Percentiles rank a stretch among this genome's conserved stretches.
Evolutionary conservation across 2,888 invertebrate genomes (phyloP).

Genomic region (Sylvicola cinctus): DNA sequence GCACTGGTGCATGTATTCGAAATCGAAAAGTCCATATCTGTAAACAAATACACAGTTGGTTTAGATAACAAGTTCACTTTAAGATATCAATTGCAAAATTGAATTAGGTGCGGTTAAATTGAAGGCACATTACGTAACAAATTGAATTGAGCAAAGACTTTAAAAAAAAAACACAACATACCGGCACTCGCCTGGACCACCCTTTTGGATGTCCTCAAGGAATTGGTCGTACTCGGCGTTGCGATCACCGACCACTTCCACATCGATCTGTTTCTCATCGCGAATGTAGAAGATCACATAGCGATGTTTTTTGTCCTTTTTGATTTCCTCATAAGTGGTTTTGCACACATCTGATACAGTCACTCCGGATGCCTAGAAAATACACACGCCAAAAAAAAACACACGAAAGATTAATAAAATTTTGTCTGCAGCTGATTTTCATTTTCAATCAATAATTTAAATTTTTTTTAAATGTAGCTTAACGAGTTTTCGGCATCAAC

Average conservation of each 20-base stretch:
- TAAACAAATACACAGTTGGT: conserved; percentile 11
- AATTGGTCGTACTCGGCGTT: conserved; percentile 88
- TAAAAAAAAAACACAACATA: conserved; percentile 12
- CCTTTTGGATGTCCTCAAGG: conserved; percentile 77
- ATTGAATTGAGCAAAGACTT: not conserved
- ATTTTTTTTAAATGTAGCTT: no score
- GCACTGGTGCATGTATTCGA: conserved; percentile 93
- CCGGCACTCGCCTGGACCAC: conserved; percentile 88
- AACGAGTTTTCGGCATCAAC: no score
- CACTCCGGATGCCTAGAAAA: conserved; percentile 86
- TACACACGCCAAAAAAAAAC: no score
- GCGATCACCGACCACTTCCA: conserved; percentile 75
- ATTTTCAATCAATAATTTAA: no score
- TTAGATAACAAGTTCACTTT: not conserved
- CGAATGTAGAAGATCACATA: conserved; percentile 93
- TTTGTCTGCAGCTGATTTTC: no score
- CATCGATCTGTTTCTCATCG: conserved; percentile 90
- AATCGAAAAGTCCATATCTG: conserved; percentile 89
- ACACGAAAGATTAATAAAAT: no score
- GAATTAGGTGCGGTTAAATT: not conserved
- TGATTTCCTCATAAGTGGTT: conserved; percentile 89
- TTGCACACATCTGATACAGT: conserved; percentile 90
- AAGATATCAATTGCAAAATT: not conserved
- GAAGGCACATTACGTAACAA: not conserved
- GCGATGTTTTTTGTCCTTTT: conserved; percentile 93